Conservation (phyloP, 2,797 vertebrate genomes). For the Synaphobranchus kaupii region DNA sequence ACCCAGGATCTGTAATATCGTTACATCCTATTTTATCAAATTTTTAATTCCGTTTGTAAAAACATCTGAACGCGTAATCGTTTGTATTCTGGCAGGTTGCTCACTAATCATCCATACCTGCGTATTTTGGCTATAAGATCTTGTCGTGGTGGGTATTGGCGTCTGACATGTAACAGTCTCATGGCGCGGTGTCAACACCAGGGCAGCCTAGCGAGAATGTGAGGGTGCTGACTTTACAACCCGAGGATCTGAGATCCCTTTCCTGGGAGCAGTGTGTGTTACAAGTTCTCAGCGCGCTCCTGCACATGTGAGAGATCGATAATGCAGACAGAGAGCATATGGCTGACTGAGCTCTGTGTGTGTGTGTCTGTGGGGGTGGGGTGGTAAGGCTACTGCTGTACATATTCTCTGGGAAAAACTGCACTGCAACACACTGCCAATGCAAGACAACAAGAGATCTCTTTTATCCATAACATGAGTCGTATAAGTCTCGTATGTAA, state of each 20-base stretch:
- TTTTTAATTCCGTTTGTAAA: neutral
- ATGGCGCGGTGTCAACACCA: neutral
- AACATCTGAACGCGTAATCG: neutral
- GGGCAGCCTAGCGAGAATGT: neutral
- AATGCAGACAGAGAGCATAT: neutral
- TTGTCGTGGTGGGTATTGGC: too few relatives aligned
- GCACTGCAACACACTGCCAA: neutral
- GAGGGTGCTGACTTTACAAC: neutral
- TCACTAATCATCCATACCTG: too few relatives aligned
- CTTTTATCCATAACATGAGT: too few relatives aligned
- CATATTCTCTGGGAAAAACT: neutral
- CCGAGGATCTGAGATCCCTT: neutral
- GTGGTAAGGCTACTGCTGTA: neutral
- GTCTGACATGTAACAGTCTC: too few relatives aligned
- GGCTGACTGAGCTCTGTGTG: neutral
- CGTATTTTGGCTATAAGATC: too few relatives aligned
- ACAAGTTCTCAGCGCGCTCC: neutral
- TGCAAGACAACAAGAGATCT: neutral
- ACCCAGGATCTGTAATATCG: neutral
- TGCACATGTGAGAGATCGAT: conserved; percentile 8
- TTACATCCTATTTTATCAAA: neutral
- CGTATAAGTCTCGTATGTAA: neutral
- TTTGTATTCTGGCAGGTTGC: too few relatives aligned
- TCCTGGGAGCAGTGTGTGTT: conserved; percentile 2
- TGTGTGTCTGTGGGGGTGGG: neutral